Conservation (phyloP, 2,797 vertebrate genomes). For the Dendrocincla fuliginosa region DNA sequence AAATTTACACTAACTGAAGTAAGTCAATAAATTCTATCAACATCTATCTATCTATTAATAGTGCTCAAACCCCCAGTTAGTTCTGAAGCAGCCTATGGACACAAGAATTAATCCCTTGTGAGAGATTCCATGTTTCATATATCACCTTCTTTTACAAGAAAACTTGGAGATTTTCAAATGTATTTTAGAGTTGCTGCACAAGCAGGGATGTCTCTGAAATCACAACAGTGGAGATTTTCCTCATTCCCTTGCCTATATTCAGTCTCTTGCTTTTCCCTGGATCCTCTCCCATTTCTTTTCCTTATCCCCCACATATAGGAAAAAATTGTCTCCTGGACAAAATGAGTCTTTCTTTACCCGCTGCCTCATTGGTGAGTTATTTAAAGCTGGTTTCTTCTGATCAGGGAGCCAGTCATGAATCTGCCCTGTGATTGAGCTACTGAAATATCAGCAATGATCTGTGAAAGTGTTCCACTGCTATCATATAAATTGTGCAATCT, state of each 20-base stretch:
- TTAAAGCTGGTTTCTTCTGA: background rate
- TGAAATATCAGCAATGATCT: background rate
- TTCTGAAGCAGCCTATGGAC: background rate
- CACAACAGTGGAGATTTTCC: background rate
- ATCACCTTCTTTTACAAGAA: background rate
- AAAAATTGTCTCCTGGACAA: background rate
- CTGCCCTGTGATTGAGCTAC: background rate
- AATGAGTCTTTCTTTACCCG: background rate
- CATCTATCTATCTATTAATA: background rate
- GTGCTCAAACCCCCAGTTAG: background rate
- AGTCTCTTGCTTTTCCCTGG: background rate
- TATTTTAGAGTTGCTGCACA: background rate
- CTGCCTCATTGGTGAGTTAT: background rate
- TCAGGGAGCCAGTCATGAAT: background rate
- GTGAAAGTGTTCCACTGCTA: background rate
- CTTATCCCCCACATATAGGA: background rate
- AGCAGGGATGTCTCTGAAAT: background rate
- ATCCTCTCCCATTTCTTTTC: background rate
- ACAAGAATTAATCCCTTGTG: background rate
- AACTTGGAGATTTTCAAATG: background rate
- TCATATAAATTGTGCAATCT: background rate
- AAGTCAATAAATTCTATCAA: background rate
- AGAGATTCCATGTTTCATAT: rapidly evolving
- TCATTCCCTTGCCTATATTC: background rate
- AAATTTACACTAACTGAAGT: background rate